Base-by-base conservation (phyloP, 2,113 vertebrate species). In the Marmota monax region DNA sequence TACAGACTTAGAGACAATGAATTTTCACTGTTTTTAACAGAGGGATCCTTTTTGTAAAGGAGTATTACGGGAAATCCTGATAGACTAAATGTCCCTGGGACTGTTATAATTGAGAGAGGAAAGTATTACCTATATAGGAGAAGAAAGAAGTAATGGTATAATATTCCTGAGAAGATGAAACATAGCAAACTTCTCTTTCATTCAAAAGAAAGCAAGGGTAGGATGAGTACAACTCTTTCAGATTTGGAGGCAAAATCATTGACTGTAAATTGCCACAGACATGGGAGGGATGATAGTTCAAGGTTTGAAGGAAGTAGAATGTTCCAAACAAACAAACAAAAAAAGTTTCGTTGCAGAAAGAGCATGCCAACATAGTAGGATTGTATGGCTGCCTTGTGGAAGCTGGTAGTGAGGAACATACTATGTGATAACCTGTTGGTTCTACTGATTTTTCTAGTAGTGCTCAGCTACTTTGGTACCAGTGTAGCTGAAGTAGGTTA, bases 281-380 rank as follows among this genome's bases (percentile, higher is more conserved):
- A 63, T 53, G 29, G 39, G 29, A 84, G 20, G 37, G 22, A 67
- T 48, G 58, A 76, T 72, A 89, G 56, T 86, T 12, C 61, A 79
- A 58, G 53, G 79, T 88, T 78, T 88, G 67, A 90, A 87, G 42
- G 70, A 92, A 92, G 63, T 37, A 69, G 69, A 90, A 45, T 82
- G 22, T 83, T 78, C 51, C 82, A 56, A 16, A 48, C 80, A 74
- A 53, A 4, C 39, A 39, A 39, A 39, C 39, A 39, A 48, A 27
- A 69, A 45, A 45, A 45, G 45, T 42, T 42, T 42, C 42, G 77
- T 70, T 84, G 74, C 11, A 69, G 77, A 90, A 58, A 63, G 29
- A 67, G 27, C 37, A 16, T 88, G 67, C 42, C 56, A 67, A 8
- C 25, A 14, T 4, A 7, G 25, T 25, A 72, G 73, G 82, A 53